A percentile compares a stretch with the other conserved stretches of the same genome.
Evolutionary conservation across 2,888 invertebrate species (phyloP).

Genomic region (Ectemnius lituratus): DNA sequence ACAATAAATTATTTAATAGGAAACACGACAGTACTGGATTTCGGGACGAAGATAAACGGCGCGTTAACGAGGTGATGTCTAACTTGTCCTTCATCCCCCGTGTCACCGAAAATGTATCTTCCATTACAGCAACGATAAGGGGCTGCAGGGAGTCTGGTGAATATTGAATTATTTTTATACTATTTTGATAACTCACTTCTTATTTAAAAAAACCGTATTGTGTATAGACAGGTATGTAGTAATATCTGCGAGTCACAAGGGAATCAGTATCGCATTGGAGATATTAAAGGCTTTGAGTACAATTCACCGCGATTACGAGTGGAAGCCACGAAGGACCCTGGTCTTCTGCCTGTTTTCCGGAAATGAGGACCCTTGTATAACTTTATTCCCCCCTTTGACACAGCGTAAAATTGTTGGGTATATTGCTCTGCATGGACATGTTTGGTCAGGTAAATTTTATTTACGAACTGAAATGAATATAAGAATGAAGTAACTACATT

Average conservation of each 20-base stretch:
- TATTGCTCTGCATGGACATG: slow-evolving; percentile 63
- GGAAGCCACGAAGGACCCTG: slow-evolving; percentile 70
- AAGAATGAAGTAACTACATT: not conserved
- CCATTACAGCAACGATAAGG: not conserved
- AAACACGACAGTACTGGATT: not conserved
- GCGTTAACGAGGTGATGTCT: not conserved
- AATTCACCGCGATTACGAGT: slow-evolving; percentile 58
- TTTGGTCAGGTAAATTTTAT: slow-evolving; percentile 57
- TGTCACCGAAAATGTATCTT: not conserved
- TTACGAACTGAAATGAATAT: too few species aligned
- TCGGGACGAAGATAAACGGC: not conserved
- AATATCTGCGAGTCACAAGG: slow-evolving; percentile 67
- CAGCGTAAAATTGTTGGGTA: slow-evolving; percentile 67
- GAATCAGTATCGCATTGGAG: slow-evolving; percentile 62
- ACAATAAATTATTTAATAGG: not conserved
- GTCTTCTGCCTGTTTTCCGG: slow-evolving; percentile 69
- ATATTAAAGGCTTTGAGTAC: slow-evolving; percentile 64
- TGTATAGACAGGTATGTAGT: slow-evolving; percentile 71
- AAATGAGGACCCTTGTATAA: slow-evolving; percentile 61
- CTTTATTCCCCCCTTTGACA: slow-evolving; percentile 56
- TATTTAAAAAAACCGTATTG: not conserved
- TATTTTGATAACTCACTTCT: not conserved
- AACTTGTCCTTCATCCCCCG: not conserved
- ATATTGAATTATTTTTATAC: not conserved
- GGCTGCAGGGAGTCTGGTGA: not conserved